Conservation (phyloP, 2,797 vertebrate species). For the Muscicapa comitata region DNA sequence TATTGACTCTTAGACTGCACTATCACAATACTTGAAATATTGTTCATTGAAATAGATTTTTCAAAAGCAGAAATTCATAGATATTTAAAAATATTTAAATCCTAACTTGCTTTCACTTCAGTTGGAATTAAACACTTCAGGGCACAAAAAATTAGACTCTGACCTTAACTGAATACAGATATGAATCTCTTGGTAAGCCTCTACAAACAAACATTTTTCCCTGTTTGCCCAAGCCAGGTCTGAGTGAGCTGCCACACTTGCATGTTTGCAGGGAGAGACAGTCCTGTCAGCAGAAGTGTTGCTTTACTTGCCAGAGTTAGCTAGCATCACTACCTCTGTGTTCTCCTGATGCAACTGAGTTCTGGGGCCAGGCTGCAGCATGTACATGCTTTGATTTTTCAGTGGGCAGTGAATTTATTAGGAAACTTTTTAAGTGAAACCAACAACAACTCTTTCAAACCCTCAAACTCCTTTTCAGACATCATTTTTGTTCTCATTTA, state of each 20-base stretch:
- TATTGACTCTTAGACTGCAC: neutral
- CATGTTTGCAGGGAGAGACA: neutral
- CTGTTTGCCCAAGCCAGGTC: neutral
- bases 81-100: neutral
- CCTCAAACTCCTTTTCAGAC: neutral
- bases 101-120: neutral
- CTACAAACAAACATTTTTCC: neutral
- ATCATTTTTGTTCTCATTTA: neutral
- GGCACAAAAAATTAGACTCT: neutral
- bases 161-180: neutral
- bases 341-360: neutral
- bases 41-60: neutral
- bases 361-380: neutral
- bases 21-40: neutral
- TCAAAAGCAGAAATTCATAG: neutral
- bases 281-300: neutral
- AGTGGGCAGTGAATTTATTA: neutral
- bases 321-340: neutral
- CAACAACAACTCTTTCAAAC: neutral
- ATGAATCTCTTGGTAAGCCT: neutral
- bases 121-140: neutral
- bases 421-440: neutral
- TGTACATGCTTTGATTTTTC: neutral
- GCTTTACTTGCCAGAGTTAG: neutral
- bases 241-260: neutral